These are phyloP conservation scores for Platyrinchus mystaceus DNA, from an alignment of 2,797 vertebrate genomes.

Conservation along the genomic window DNA sequence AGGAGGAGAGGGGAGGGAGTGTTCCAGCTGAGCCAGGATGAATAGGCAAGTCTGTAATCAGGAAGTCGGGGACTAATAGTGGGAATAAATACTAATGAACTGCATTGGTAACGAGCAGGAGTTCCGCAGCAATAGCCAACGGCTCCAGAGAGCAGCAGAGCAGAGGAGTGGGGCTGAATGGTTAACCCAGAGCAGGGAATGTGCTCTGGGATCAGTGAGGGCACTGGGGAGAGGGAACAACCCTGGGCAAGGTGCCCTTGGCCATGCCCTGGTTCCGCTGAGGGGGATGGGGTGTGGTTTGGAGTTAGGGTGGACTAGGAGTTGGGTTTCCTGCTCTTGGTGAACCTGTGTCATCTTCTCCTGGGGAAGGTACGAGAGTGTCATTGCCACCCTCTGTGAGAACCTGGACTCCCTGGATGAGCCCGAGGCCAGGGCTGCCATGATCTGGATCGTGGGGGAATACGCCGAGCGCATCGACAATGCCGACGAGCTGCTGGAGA, in stretches of 20 bases:
- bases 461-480: conserved; percentile 81
- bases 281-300: accelerated
- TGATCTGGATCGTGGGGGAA: conserved; percentile 84
- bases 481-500: conserved; percentile 78
- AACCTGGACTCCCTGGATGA: conserved; percentile 80
- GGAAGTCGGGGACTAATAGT: background rate
- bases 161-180: background rate
- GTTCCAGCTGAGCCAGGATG: background rate
- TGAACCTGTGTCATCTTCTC: accelerated
- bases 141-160: background rate
- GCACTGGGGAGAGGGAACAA: background rate
- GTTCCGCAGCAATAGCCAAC: accelerated
- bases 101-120: background rate
- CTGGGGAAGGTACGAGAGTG: conserved; percentile 74
- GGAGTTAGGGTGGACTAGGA: background rate
- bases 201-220: background rate
- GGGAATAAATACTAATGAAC: background rate
- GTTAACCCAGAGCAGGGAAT: background rate
- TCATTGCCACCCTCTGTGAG: conserved; percentile 79
- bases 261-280: background rate
- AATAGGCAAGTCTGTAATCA: background rate
- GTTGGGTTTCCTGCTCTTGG: accelerated
- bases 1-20: background rate
- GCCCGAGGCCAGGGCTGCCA: conserved; percentile 80
- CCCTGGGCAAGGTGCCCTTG: background rate